Evolutionary conservation across 1,140 invertebrate genomes (phyloP).

Genomic region (Ericerus pela): DNA sequence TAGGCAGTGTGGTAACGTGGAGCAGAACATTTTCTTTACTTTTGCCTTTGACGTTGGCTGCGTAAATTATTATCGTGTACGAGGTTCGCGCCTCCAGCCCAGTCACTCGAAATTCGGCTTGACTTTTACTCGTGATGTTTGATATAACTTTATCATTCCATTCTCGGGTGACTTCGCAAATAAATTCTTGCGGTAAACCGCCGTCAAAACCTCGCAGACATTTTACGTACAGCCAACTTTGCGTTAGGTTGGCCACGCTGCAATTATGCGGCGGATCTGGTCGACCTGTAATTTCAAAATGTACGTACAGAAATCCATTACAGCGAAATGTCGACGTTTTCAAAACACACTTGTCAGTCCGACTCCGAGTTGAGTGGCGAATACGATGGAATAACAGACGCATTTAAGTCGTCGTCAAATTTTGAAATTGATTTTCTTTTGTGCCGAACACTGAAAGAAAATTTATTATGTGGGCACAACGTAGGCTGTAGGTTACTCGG

Average conservation of each 20-base stretch:
- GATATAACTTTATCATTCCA: conserved; percentile 9
- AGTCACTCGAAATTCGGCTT: not conserved
- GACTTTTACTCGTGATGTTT: not conserved
- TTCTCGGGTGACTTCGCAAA: conserved; percentile 41
- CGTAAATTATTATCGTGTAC: conserved; percentile 55
- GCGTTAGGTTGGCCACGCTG: conserved; percentile 59
- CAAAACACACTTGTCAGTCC: too few relatives aligned
- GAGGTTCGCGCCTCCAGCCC: conserved; percentile 37
- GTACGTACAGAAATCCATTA: too few relatives aligned
- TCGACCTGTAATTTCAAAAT: too few relatives aligned
- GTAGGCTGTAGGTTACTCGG: too few relatives aligned
- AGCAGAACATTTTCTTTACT: conserved; percentile 32
- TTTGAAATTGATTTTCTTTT: too few relatives aligned
- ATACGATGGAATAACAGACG: too few relatives aligned
- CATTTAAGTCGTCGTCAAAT: too few relatives aligned
- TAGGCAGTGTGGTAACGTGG: conserved; percentile 13
- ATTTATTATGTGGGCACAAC: too few relatives aligned
- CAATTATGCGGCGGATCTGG: conserved; percentile 68
- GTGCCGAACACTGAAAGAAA: too few relatives aligned
- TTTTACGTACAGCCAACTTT: conserved; percentile 56
- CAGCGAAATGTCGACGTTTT: too few relatives aligned
- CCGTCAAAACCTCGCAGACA: conserved; percentile 68
- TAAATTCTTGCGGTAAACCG: conserved; percentile 53
- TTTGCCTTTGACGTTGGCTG: conserved; percentile 67
- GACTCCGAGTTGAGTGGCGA: too few relatives aligned